Conservation (phyloP, 2,888 invertebrate genomes). For the Oasisia sp. region DNA sequence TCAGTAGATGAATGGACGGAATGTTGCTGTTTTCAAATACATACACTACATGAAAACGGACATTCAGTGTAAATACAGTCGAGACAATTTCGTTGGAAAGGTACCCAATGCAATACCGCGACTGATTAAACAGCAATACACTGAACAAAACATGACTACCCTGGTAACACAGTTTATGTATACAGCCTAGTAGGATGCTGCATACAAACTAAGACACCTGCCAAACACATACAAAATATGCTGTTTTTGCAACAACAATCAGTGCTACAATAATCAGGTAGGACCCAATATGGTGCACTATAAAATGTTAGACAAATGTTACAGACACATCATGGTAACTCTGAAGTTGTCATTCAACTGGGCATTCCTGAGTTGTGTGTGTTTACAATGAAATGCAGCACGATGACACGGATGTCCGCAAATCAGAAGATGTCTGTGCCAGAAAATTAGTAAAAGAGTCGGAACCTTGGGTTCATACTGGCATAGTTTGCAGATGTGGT, state of each 20-base stretch:
- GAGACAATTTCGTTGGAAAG: background rate
- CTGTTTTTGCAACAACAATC: background rate
- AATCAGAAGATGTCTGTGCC: background rate
- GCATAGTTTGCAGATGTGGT: background rate
- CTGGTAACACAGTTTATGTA: background rate
- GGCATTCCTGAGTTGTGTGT: too few species aligned
- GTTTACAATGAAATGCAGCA: too few species aligned
- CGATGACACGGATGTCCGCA: background rate
- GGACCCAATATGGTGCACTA: background rate
- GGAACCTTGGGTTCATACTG: background rate
- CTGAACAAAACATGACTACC: background rate
- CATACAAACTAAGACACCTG: background rate
- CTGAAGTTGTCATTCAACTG: background rate
- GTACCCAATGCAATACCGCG: background rate
- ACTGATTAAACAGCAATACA: background rate
- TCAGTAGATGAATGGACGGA: constrained; percentile 5
- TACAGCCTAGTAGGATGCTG: background rate
- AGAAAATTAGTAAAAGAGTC: background rate
- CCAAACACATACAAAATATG: background rate
- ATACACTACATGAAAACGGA: background rate
- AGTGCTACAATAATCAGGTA: background rate
- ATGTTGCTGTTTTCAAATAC: background rate
- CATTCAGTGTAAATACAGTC: background rate
- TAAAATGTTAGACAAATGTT: background rate
- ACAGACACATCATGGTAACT: background rate